A percentile compares a stretch with the other conserved stretches of the same genome.
Conservation (phyloP, 2,113 vertebrate genomes). For the Tragulus kanchil region DNA sequence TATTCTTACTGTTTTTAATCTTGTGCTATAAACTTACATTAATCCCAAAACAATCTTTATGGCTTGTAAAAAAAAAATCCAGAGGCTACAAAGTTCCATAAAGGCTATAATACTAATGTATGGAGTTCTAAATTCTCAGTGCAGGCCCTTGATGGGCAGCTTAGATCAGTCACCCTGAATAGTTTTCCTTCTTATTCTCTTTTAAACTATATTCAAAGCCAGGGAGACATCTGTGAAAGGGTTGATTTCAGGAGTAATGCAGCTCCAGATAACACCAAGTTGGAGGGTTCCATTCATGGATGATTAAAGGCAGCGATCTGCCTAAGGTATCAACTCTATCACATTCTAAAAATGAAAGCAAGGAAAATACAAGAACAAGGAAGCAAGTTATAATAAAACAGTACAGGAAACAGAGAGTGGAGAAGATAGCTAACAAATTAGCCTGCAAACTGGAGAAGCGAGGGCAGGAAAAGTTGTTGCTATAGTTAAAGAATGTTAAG, state of each 20-base stretch:
- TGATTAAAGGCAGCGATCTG: slow-evolving; percentile 91
- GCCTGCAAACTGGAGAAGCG: slow-evolving; percentile 93
- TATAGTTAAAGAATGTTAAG: slow-evolving; percentile 90
- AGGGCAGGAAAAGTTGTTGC: slow-evolving; percentile 93
- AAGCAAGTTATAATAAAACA: slow-evolving; percentile 93
- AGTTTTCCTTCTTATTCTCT: not conserved
- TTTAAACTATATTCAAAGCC: not conserved
- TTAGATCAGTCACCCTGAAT: not conserved
- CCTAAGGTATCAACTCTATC: slow-evolving; percentile 88
- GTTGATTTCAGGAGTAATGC: not conserved
- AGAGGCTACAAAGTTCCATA: not conserved
- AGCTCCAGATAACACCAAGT: slow-evolving; percentile 70
- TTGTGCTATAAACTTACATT: not conserved
- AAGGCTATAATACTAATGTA: not conserved
- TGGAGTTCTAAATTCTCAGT: not conserved
- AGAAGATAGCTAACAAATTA: slow-evolving; percentile 93
- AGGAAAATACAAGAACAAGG: slow-evolving; percentile 89
- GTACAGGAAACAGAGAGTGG: slow-evolving; percentile 91
- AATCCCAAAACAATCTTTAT: not conserved
- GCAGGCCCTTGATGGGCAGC: not conserved
- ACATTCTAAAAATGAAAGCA: slow-evolving; percentile 88
- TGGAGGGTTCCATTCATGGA: slow-evolving; percentile 48
- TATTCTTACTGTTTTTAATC: not conserved
- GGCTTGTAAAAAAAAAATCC: not conserved
- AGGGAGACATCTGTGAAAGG: not conserved